Conservation (phyloP, 2,113 vertebrate species). For the Burhinus oedicnemus region DNA sequence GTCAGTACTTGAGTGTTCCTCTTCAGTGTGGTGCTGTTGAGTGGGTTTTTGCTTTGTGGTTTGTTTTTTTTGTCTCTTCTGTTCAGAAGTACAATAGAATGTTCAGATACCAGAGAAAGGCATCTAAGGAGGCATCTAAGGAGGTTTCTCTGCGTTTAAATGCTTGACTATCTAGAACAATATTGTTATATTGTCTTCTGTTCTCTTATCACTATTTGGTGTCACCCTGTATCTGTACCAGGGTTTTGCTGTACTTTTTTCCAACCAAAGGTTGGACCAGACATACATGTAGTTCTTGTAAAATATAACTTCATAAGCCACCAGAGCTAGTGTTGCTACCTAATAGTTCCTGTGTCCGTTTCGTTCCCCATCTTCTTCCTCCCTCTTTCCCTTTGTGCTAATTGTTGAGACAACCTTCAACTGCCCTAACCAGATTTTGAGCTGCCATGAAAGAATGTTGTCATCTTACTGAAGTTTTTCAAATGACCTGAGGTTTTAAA, state of each 20-base stretch:
- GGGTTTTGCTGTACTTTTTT: background rate
- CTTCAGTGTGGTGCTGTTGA: background rate
- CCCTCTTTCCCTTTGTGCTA: background rate
- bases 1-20: background rate
- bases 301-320: background rate
- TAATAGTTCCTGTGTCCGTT: background rate
- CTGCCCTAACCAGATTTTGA: background rate
- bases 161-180: background rate
- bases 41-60: background rate
- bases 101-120: background rate
- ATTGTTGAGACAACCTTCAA: background rate
- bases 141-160: background rate
- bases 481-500: background rate
- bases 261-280: background rate
- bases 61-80: background rate
- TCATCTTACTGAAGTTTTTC: background rate
- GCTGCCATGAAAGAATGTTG: background rate
- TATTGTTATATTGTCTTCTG: background rate
- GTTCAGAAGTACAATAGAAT: background rate
- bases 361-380: background rate
- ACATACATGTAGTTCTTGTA: background rate
- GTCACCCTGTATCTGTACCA: background rate
- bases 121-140: background rate
- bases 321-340: background rate
- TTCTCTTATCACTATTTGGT: background rate